phyloP scores from a whole-genome alignment of 2,113 vertebrate genomes.

The Neogobius melanostomus region DNA sequence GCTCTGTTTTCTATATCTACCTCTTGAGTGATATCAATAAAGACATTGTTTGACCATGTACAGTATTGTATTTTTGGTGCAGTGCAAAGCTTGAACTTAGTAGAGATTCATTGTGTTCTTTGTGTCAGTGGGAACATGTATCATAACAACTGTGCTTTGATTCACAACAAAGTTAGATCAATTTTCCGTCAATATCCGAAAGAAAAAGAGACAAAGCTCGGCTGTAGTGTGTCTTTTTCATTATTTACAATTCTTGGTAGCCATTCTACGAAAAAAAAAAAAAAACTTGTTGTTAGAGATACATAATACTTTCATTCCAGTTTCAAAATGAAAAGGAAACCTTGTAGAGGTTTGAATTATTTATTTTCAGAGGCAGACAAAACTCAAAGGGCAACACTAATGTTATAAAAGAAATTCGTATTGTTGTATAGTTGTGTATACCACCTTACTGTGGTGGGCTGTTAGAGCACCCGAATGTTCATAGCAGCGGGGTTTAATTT shows the following conservation, averaged over 20 bases:
- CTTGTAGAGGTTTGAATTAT: neutral
- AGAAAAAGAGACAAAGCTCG: neutral
- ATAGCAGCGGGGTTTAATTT: too few relatives aligned
- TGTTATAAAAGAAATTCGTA: too few relatives aligned
- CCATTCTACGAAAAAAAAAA: neutral
- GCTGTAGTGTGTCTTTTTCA: neutral
- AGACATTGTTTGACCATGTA: neutral
- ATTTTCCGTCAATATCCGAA: neutral
- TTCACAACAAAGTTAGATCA: neutral
- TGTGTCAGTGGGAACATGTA: neutral
- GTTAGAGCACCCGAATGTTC: too few relatives aligned
- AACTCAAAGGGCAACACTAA: too few relatives aligned
- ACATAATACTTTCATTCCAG: neutral
- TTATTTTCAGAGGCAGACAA: conserved; percentile 8
- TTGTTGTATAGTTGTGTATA: too few relatives aligned
- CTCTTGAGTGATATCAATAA: neutral
- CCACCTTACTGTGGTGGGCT: too few relatives aligned
- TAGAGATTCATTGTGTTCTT: neutral
- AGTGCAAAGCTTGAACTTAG: neutral
- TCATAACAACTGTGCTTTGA: neutral
- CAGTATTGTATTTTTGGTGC: neutral
- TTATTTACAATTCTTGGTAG: neutral
- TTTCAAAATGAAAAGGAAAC: neutral
- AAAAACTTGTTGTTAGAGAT: neutral
- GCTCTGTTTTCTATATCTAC: too few relatives aligned